A percentile compares a stretch with the other conserved stretches of the same genome.
Conservation (phyloP, 2,113 vertebrate genomes). For the Ivindomyrus marchei region DNA sequence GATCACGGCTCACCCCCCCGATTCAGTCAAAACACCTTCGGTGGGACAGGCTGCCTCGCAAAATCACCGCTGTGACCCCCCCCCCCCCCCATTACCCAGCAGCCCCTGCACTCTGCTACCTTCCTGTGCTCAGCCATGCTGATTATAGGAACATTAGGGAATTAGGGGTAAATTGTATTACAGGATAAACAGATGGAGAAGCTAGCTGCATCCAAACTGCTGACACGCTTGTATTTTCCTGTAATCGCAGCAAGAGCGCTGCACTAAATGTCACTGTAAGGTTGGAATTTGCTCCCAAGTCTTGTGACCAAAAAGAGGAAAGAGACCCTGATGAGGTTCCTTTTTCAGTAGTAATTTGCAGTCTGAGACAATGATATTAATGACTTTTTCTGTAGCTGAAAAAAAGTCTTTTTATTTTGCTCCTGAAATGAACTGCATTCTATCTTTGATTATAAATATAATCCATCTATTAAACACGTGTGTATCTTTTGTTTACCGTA, state of each 20-base stretch:
- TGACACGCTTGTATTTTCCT: constrained; percentile 44
- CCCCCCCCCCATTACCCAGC: neutral
- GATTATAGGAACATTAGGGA: constrained; percentile 71
- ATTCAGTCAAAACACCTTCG: constrained; percentile 50
- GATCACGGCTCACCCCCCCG: constrained; percentile 34
- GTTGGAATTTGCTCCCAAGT: constrained; percentile 39
- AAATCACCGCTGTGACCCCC: constrained; percentile 58
- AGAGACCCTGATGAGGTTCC: neutral
- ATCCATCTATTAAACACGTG: neutral
- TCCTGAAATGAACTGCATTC: neutral
- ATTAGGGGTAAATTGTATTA: constrained; percentile 71
- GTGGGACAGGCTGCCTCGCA: constrained; percentile 57
- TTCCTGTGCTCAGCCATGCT: constrained; percentile 51
- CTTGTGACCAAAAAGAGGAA: constrained; percentile 37
- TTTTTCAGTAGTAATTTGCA: neutral
- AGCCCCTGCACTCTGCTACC: constrained; percentile 19
- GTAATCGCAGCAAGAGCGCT: constrained; percentile 32
- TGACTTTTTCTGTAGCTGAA: neutral
- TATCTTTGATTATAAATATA: neutral
- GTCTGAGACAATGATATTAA: neutral
- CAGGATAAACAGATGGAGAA: constrained; percentile 60
- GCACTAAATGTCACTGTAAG: constrained; percentile 50
- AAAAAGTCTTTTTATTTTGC: neutral
- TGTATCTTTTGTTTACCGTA: neutral
- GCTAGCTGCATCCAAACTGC: constrained; percentile 50